Conservation (phyloP, 2,113 vertebrate genomes). For the Passer domesticus region DNA sequence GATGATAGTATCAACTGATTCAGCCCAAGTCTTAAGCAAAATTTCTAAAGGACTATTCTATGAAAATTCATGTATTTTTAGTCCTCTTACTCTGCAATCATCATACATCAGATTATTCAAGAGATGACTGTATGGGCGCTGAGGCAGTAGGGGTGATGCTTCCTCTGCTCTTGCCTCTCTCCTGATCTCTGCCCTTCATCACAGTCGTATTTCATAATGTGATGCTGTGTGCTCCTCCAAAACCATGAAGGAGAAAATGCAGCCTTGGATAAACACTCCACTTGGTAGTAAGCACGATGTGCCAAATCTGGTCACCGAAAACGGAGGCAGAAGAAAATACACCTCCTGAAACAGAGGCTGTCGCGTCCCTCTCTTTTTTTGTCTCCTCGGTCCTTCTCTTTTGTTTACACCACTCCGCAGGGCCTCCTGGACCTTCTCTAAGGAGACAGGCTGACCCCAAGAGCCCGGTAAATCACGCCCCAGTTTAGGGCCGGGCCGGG, state of each 20-base stretch:
- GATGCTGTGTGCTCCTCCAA: accelerated
- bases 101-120: too few relatives aligned
- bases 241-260: accelerated
- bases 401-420: accelerated
- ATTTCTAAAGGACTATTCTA: neutral
- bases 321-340: accelerated
- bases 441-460: neutral
- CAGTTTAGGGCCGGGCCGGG: neutral
- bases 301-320: neutral
- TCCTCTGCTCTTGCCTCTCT: neutral
- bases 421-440: neutral
- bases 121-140: accelerated
- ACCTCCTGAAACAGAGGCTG: too few relatives aligned
- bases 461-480: neutral
- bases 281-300: neutral
- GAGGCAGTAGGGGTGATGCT: neutral
- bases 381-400: neutral
- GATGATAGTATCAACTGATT: neutral
- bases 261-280: neutral
- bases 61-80: neutral
- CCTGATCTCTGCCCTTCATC: neutral
- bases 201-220: accelerated
- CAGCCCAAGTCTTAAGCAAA: neutral
- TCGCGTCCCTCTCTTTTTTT: too few relatives aligned
- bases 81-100: neutral